A percentile compares a stretch with the other conserved stretches of the same genome.
These are phyloP conservation scores for Ormyrus thymus DNA, from an alignment of 2,888 invertebrate species.

Conservation along the genomic window DNA sequence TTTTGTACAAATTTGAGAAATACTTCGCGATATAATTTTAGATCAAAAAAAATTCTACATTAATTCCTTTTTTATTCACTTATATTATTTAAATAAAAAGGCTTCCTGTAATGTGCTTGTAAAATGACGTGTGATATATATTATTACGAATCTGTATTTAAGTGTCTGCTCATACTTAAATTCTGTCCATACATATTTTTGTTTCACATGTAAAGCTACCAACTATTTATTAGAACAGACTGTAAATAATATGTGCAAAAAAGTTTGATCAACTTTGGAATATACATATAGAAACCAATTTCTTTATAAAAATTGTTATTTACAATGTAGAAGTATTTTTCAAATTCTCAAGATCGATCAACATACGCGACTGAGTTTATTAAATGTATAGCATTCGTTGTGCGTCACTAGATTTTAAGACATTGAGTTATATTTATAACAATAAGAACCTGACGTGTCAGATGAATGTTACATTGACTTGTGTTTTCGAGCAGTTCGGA, in stretches of 20 bases:
- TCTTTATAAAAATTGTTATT: background rate
- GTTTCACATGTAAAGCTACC: too few species aligned
- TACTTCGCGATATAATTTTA: too few species aligned
- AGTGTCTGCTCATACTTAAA: too few species aligned
- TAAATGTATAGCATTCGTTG: slow-evolving; percentile 42
- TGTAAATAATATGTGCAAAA: too few species aligned
- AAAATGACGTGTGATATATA: slow-evolving; percentile 28
- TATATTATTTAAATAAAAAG: too few species aligned
- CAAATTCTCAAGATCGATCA: slow-evolving; percentile 12
- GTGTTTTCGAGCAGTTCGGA: background rate
- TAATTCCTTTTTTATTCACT: too few species aligned
- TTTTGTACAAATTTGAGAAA: background rate
- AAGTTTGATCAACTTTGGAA: too few species aligned
- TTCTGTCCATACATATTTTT: slow-evolving; percentile 19
- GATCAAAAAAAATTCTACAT: too few species aligned
- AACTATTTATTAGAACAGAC: too few species aligned
- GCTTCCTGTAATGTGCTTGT: background rate
- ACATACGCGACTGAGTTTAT: slow-evolving; percentile 40
- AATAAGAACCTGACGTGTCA: slow-evolving; percentile 4
- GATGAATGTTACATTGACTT: background rate
- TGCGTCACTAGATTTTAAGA: slow-evolving; percentile 37
- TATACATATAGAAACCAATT: too few species aligned
- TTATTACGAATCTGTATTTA: background rate
- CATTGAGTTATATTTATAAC: slow-evolving; percentile 22
- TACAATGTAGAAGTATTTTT: slow-evolving; percentile 7